Conservation (phyloP, 2,888 invertebrate species). For the Eupithecia vulgata region DNA sequence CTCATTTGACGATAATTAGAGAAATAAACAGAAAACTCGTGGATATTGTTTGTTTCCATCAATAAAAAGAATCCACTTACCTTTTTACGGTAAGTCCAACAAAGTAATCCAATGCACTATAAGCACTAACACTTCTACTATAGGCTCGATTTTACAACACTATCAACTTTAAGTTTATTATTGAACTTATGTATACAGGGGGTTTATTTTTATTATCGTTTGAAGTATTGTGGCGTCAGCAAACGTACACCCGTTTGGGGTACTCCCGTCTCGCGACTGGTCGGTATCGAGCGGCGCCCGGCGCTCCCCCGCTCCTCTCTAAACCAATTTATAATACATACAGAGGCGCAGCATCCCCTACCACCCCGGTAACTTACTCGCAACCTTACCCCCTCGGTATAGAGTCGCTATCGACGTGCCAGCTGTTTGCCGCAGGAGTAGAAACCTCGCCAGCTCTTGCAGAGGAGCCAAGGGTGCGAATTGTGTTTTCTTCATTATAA, state of each 20-base stretch:
- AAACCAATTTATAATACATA: constrained; percentile 85
- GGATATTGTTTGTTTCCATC: constrained; percentile 14
- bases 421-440: constrained; percentile 78
- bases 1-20: constrained; percentile 5
- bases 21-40: constrained; percentile 24
- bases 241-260: constrained; percentile 30
- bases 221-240: constrained; percentile 39
- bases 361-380: constrained; percentile 46
- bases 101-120: constrained; percentile 45
- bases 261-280: constrained; percentile 67
- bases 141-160: neutral
- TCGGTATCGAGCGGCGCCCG: constrained; percentile 75
- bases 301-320: constrained; percentile 77
- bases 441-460: constrained; percentile 76
- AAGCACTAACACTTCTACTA: constrained; percentile 8
- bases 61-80: constrained; percentile 32
- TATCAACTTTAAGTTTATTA: neutral
- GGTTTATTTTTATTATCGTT: constrained; percentile 57
- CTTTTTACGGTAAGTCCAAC: constrained; percentile 39
- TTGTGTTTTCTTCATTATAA: constrained; percentile 75
- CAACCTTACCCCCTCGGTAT: constrained; percentile 48
- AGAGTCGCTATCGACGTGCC: constrained; percentile 49
- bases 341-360: constrained; percentile 82
- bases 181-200: constrained; percentile 30
- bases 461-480: constrained; percentile 79